Evolutionary conservation across 2,888 invertebrate genomes (phyloP).

Genomic region (Dorcus parallelipipedus): DNA sequence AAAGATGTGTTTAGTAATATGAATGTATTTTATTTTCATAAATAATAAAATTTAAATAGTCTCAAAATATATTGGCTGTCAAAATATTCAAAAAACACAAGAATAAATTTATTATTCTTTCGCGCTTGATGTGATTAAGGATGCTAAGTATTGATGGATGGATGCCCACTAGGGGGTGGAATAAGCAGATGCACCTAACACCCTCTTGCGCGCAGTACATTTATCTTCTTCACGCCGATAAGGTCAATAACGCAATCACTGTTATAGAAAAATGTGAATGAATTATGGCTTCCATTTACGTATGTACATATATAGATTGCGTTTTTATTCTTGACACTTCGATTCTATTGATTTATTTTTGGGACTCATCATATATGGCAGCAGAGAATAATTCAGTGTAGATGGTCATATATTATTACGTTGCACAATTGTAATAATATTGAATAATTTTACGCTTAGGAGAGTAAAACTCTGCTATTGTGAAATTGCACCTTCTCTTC

Average conservation of each 20-base stretch:
- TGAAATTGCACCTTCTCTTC: no score
- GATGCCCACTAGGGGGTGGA: slow-evolving; percentile 38
- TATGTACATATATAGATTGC: slow-evolving; percentile 23
- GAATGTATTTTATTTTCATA: no score
- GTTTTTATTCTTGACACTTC: slow-evolving; percentile 21
- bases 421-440: no score
- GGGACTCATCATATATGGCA: neutral
- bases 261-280: slow-evolving; percentile 21
- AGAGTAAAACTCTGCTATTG: no score
- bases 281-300: slow-evolving; percentile 20
- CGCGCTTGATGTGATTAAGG: neutral
- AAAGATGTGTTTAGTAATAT: no score
- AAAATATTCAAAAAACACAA: neutral
- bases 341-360: slow-evolving; percentile 21
- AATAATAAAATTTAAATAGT: no score
- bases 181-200: slow-evolving; percentile 33
- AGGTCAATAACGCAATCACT: slow-evolving; percentile 29
- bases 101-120: no score
- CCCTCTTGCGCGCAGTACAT: slow-evolving; percentile 36
- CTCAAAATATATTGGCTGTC: neutral
- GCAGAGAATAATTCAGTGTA: neutral
- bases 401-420: no score
- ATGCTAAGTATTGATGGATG: slow-evolving; percentile 39
- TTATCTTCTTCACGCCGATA: slow-evolving; percentile 40
- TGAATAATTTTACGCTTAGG: no score